phyloP scores from a whole-genome alignment of 2,888 invertebrate species.

The Molorchus minor region DNA sequence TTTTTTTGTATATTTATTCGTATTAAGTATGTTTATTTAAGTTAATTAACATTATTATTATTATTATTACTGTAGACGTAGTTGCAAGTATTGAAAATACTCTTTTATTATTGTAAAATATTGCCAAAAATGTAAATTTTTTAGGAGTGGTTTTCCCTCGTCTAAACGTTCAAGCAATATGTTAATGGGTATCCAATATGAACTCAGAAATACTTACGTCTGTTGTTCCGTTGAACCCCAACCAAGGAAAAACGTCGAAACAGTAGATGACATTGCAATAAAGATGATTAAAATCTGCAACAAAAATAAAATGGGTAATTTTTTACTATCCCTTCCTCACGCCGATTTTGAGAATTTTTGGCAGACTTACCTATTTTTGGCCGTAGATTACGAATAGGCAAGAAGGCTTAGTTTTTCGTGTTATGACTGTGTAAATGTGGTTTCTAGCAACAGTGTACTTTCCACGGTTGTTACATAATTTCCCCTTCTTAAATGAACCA shows the following conservation, averaged over 20 bases:
- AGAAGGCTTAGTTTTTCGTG: not conserved
- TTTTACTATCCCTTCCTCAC: not conserved
- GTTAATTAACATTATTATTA: not conserved
- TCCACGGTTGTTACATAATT: too few relatives aligned
- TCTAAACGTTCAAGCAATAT: not conserved
- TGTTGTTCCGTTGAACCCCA: constrained; percentile 38
- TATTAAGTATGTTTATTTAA: not conserved
- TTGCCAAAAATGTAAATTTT: too few relatives aligned
- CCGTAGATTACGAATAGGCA: not conserved
- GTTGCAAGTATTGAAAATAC: not conserved
- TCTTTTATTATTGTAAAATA: too few relatives aligned
- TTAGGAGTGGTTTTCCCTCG: not conserved
- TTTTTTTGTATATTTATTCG: too few relatives aligned
- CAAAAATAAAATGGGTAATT: constrained; percentile 2
- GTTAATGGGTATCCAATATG: not conserved
- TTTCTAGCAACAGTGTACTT: too few relatives aligned
- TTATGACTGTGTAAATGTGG: too few relatives aligned
- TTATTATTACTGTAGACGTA: not conserved
- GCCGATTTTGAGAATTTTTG: too few relatives aligned
- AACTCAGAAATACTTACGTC: constrained; percentile 34
- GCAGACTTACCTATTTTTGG: not conserved
- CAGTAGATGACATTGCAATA: constrained; percentile 29
- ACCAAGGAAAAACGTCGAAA: constrained; percentile 39
- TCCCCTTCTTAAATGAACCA: too few relatives aligned
- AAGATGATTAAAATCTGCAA: constrained; percentile 25